phyloP scores from a whole-genome alignment of 2,113 vertebrate genomes.

The Rhineura floridana region DNA sequence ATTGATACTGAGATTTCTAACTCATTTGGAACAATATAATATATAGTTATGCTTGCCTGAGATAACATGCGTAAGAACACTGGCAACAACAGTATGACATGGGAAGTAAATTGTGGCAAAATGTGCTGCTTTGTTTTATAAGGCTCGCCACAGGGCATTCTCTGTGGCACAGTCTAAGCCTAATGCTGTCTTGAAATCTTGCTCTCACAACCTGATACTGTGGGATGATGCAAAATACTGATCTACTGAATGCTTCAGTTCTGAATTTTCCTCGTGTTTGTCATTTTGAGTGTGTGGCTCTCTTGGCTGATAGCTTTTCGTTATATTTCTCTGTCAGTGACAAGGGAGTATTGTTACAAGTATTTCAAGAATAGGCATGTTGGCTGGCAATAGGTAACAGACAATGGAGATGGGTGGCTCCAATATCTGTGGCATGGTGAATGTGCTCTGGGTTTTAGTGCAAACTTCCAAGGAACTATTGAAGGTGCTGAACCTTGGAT shows the following conservation, averaged over 20 bases:
- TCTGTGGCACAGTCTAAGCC: constrained; percentile 24
- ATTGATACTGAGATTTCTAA: constrained; percentile 40
- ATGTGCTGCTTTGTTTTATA: not conserved
- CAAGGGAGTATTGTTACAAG: constrained; percentile 9
- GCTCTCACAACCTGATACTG: constrained; percentile 14
- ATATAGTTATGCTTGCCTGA: not conserved
- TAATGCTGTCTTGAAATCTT: not conserved
- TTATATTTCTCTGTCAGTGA: constrained; percentile 16
- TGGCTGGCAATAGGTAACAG: too few relatives aligned
- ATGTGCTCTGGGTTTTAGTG: too few relatives aligned
- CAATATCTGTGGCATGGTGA: too few relatives aligned
- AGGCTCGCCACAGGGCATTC: not conserved
- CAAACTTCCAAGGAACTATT: too few relatives aligned
- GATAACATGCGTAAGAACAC: not conserved
- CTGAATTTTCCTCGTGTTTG: constrained; percentile 39
- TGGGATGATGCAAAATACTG: not conserved
- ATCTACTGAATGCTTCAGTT: constrained; percentile 20
- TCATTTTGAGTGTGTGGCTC: constrained; percentile 50
- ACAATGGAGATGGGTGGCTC: too few relatives aligned
- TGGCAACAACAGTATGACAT: not conserved
- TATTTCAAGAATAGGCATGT: not conserved
- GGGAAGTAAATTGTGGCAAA: constrained; percentile 32
- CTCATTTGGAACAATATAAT: constrained; percentile 40
- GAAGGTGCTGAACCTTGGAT: too few relatives aligned
- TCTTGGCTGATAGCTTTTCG: constrained; percentile 26